A percentile compares a stretch with the other conserved stretches of the same genome.
Evolutionary conservation across 2,113 vertebrate genomes (phyloP).

Genomic region (Myrmecophaga tridactyla): DNA sequence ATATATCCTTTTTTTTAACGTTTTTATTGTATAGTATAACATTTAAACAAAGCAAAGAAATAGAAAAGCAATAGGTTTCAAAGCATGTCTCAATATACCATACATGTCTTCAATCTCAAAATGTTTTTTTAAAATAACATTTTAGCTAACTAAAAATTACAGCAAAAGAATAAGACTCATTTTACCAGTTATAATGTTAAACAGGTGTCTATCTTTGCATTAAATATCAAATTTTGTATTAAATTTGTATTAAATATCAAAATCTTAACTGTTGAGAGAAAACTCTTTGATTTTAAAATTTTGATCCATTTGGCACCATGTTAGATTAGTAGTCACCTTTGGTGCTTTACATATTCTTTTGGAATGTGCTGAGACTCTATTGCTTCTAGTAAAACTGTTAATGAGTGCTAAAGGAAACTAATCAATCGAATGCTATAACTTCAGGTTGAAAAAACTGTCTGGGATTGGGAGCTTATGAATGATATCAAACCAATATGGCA

Average conservation of each 20-base stretch:
- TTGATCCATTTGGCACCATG: neutral
- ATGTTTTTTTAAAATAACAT: neutral
- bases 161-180: neutral
- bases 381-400: neutral
- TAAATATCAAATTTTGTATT: no score
- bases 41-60: no score
- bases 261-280: neutral
- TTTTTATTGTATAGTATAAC: no score
- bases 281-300: neutral
- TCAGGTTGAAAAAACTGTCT: slow-evolving; percentile 98
- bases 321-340: neutral
- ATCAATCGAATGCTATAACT: slow-evolving; percentile 26
- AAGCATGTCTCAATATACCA: no score
- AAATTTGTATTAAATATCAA: no score
- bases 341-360: neutral
- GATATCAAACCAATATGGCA: slow-evolving; percentile 99
- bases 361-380: neutral
- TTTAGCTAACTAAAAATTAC: neutral
- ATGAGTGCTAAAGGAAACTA: neutral
- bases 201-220: neutral
- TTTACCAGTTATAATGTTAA: neutral
- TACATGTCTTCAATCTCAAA: neutral
- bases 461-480: slow-evolving; percentile 99
- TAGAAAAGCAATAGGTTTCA: no score
- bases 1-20: neutral